Evolutionary conservation across 1,140 invertebrate species (phyloP).

Genomic region (Elymnias hypermnestra): DNA sequence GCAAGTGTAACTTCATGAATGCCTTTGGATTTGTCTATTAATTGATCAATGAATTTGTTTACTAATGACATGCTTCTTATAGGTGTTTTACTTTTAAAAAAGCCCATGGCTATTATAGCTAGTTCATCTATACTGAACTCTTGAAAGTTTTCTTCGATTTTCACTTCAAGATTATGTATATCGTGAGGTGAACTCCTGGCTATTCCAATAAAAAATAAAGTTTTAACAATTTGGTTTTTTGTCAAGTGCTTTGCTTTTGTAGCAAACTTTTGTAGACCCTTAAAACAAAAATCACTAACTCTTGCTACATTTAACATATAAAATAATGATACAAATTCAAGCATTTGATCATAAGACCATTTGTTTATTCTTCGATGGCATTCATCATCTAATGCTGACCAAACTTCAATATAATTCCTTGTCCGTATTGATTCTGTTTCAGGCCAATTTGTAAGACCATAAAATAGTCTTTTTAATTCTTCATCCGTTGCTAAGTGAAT

Average conservation of each 20-base stretch:
- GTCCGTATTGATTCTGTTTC: conserved; percentile 50
- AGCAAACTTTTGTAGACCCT: conserved; percentile 68
- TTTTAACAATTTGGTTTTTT: conserved; percentile 73
- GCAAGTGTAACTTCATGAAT: conserved; percentile 75
- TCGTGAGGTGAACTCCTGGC: conserved; percentile 59
- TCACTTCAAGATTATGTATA: conserved; percentile 77
- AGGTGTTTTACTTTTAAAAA: conserved; percentile 78
- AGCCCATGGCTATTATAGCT: conserved; percentile 77
- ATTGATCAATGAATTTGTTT: conserved; percentile 61
- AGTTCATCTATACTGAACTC: conserved; percentile 77
- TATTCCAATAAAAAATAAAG: conserved; percentile 75
- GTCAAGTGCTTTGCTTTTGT: conserved; percentile 68
- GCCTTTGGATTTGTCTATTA: conserved; percentile 46
- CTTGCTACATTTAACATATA: conserved; percentile 63
- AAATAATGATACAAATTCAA: conserved; percentile 72
- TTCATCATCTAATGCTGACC: conserved; percentile 75
- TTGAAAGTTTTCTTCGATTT: conserved; percentile 58
- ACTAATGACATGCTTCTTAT: conserved; percentile 70
- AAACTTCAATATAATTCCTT: conserved; percentile 76
- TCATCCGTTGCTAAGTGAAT: conserved; percentile 65
- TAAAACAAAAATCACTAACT: conserved; percentile 59
- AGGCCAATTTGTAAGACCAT: conserved; percentile 59
- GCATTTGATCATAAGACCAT: conserved; percentile 57
- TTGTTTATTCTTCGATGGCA: conserved; percentile 67
- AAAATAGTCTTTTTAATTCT: conserved; percentile 62